Base-by-base conservation (phyloP, 2,888 invertebrate genomes). In the Plemyria rubiginata region DNA sequence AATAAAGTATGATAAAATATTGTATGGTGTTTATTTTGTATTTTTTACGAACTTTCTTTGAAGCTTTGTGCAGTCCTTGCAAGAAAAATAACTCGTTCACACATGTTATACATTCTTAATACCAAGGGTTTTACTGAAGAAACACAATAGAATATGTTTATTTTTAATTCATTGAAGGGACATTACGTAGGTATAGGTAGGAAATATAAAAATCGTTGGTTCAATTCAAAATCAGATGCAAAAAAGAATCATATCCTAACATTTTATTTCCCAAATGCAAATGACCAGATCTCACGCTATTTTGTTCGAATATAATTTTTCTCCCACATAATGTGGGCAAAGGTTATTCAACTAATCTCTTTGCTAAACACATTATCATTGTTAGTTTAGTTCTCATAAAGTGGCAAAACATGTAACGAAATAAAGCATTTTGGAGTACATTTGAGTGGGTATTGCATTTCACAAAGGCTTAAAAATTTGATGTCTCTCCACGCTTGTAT, bases 401-500 rank as follows among this genome's bases (percentile, higher is more conserved):
- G 67, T 66, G 62, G 63, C 65, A 67, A 68, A 66, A 65, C 64
- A 55, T 66, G 62, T 69, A 65, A 58, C 54, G 60, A 55, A 68
- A 65, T 67, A 51, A 56, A 61, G 56, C 36, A 11, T 38, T 11
- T 38, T 11, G 36, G 9, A 38, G 36, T 38, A 38, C 53, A 12
- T 50, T 54, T 32, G 48, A 62, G 61, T 59, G 61, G 45, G 62
- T 65, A 65, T 70, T 62, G 55, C 54, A 54, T 68, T 64, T 55
- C 70, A 66, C 64, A 65, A 60, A 64, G 50, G 63, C 53, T 54
- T 56, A 12, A 40, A 49, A 46, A 52, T 51, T 53, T 32, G 53
- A 59, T 53, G 62, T 29, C n/a, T 8, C 43, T 43, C 32, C 16
- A 45, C 49, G 36, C 48, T 52, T 61, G 7, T 22, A 7, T 51